Evolutionary conservation across 2,113 vertebrate genomes (phyloP).

Genomic region (Scolopax mira): DNA sequence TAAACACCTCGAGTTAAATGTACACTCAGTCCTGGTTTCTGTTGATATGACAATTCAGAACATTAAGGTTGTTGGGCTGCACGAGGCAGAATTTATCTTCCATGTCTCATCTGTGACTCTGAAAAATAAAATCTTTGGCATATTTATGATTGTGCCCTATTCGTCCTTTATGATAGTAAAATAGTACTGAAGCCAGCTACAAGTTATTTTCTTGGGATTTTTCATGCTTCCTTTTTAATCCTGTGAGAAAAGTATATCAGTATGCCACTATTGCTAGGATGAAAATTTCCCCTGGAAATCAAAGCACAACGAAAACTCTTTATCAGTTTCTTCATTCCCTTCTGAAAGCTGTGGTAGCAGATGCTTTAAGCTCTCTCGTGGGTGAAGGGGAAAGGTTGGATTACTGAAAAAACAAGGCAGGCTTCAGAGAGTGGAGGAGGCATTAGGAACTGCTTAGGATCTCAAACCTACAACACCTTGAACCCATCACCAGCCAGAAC

Average conservation of each 20-base stretch:
- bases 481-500: constrained; percentile 66
- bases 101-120: not conserved
- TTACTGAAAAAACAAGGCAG: constrained; percentile 72
- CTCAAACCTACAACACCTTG: constrained; percentile 68
- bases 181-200: not conserved
- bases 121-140: not conserved
- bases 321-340: not conserved
- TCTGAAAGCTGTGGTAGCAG: constrained; percentile 50
- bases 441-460: constrained; percentile 67
- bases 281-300: constrained; percentile 20
- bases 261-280: not conserved
- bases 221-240: not conserved
- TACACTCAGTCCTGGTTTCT: not conserved
- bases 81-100: not conserved
- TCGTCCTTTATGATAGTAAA: not conserved
- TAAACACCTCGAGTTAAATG: not conserved
- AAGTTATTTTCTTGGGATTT: not conserved
- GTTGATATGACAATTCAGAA: not conserved
- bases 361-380: constrained; percentile 62
- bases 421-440: constrained; percentile 57
- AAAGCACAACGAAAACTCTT: constrained; percentile 1
- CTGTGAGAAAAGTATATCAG: not conserved
- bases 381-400: constrained; percentile 58
- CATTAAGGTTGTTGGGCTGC: not conserved
- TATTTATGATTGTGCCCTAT: not conserved